Percentiles rank a stretch among this genome's conserved stretches.
These are phyloP conservation scores for Palloptera scutellata DNA, from an alignment of 2,888 invertebrate genomes.

Conservation along the genomic window DNA sequence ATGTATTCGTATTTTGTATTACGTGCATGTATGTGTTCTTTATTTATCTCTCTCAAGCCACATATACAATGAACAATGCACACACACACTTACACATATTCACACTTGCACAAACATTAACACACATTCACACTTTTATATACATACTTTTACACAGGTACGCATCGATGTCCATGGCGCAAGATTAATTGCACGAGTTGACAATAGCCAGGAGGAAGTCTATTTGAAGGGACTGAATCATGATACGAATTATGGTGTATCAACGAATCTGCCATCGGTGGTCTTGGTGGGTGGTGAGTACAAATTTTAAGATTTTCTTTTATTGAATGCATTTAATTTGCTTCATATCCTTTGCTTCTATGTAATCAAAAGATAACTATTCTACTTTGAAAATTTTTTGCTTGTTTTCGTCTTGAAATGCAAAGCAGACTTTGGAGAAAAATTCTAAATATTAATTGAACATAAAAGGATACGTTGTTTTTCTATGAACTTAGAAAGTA, in stretches of 20 bases:
- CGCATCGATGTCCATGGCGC: constrained; percentile 88
- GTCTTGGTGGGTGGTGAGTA: constrained; percentile 85
- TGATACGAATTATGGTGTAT: constrained; percentile 86
- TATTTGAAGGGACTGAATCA: constrained; percentile 83
- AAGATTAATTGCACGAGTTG: constrained; percentile 84
- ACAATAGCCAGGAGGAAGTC: constrained; percentile 81
- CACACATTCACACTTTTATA: constrained; percentile 10
- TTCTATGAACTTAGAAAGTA: too few relatives aligned
- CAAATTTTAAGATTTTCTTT: constrained; percentile 6
- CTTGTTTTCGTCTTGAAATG: too few relatives aligned
- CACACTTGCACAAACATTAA: constrained; percentile 11
- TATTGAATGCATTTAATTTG: neutral
- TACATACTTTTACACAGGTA: constrained; percentile 63
- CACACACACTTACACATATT: constrained; percentile 25
- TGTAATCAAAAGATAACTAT: too few relatives aligned
- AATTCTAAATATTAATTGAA: too few relatives aligned
- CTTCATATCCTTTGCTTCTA: too few relatives aligned
- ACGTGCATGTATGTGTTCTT: constrained; percentile 21
- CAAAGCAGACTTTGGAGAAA: too few relatives aligned
- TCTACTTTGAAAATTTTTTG: too few relatives aligned
- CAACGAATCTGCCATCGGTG: constrained; percentile 85
- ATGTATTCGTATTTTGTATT: constrained; percentile 5
- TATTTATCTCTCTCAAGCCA: neutral
- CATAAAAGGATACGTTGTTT: too few relatives aligned
- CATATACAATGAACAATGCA: neutral